A percentile compares a stretch with the other conserved stretches of the same genome.
Evolutionary conservation across 2,888 invertebrate genomes (phyloP).

Genomic region (Caenorhabditis sp.): DNA sequence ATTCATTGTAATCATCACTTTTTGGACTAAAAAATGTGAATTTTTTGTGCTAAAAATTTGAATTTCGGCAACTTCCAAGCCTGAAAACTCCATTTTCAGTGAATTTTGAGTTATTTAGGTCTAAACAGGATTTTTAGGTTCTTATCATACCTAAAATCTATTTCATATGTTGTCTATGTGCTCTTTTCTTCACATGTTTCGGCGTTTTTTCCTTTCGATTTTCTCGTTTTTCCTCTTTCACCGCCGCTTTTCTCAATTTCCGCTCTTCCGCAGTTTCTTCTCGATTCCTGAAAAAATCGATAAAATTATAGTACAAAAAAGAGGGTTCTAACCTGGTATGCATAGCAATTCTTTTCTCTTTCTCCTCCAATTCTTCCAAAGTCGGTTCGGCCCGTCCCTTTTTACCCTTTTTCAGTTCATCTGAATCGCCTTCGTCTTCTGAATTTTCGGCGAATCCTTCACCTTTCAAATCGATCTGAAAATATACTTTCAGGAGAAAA

Average conservation of each 20-base stretch:
- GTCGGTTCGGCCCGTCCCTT: constrained; percentile 39
- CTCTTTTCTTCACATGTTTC: constrained; percentile 90
- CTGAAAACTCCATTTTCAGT: no score
- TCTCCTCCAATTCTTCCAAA: constrained; percentile 38
- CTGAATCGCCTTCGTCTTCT: constrained; percentile 19
- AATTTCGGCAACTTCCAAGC: no score
- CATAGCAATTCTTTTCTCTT: constrained; percentile 40
- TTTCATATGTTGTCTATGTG: constrained; percentile 75
- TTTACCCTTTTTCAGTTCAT: constrained; percentile 30
- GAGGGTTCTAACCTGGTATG: constrained; percentile 28
- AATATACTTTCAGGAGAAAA: no score
- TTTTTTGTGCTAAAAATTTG: no score
- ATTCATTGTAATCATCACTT: no score
- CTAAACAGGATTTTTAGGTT: not conserved
- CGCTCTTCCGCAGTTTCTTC: constrained; percentile 55
- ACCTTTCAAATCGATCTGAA: constrained; percentile 83
- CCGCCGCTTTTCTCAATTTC: constrained; percentile 80
- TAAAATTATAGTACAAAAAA: not conserved
- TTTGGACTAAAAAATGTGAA: no score
- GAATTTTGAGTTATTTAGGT: no score
- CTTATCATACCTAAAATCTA: constrained; percentile 8
- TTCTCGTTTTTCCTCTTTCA: constrained; percentile 88
- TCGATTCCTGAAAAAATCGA: constrained; percentile 23
- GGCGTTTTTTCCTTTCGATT: constrained; percentile 87
- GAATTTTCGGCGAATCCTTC: constrained; percentile 73